Evolutionary conservation across 2,888 invertebrate genomes (phyloP), one percentile per base, ranked within the genome.

Genomic region (Pandemis cinnamomeana): DNA sequence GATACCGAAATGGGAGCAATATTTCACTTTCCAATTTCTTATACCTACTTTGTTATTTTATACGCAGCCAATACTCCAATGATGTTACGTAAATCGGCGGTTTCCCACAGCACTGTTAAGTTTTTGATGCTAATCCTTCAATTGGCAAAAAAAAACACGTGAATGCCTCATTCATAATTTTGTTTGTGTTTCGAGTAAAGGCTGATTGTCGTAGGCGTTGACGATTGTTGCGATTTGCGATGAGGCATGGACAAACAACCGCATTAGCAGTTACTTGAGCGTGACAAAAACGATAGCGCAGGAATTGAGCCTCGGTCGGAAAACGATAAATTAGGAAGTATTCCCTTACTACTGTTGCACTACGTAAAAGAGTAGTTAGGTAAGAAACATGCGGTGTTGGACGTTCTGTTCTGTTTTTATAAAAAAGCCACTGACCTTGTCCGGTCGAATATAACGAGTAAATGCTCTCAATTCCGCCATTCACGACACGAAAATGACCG

Each of bases 391-490:
- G 20, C 6, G 76, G 78, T 80, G 27, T 79, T 83, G 71, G 77
- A 78, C 70, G 70, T 75, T 82, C 83, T 83, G 70, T 75, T 82
- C 83, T 83, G 81, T 61, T 77, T 81, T 77, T 77, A 75, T 79
- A 82, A 83, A 80, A 83, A 82, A 81, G 83, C 80, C 76, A 74
- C 78, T 76, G 85, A 83, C 90, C 90, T 91, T 90, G 89, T 75
- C 76, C 76, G 77, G 87, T 76, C 76, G 77, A 78, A 73, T 67
- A 77, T 78, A 76, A 77, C 77, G 78, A 76, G 76, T 78, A 78
- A 82, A 81, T 81, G 82, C 79, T 83, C 81, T 86, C 80, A 86
- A 89, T 90, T 91, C 91, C 89, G 91, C 91, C 89, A 90, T 92
- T 93, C 90, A 90, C 91, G 79, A 81, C 69, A 84, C 83, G 81